Conservation (phyloP, 1,140 invertebrate genomes). For the Frieseomelitta varia region DNA sequence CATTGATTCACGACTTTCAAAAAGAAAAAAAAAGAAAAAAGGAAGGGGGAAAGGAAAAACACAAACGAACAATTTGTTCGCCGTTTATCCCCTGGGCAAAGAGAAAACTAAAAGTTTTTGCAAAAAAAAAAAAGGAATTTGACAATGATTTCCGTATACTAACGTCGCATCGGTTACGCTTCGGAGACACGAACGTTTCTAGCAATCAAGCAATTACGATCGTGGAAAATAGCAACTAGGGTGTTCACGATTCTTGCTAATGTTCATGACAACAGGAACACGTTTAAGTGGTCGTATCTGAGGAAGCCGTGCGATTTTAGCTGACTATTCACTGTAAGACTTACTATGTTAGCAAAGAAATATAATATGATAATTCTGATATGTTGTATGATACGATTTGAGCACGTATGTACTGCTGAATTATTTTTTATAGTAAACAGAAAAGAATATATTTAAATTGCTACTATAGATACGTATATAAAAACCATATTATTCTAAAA, state of each 20-base stretch:
- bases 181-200: neutral
- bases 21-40: too few relatives aligned
- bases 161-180: slow-evolving; percentile 22
- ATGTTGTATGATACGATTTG: too few relatives aligned
- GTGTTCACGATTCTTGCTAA: neutral
- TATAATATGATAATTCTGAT: neutral
- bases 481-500: too few relatives aligned
- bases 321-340: too few relatives aligned
- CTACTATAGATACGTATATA: too few relatives aligned
- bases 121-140: neutral
- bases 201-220: slow-evolving; percentile 8
- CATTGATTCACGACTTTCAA: neutral
- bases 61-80: too few relatives aligned
- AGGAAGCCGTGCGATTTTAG: neutral
- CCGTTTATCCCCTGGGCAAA: too few relatives aligned
- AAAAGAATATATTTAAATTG: too few relatives aligned
- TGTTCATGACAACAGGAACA: neutral
- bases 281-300: neutral
- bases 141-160: neutral
- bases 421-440: neutral
- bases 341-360: neutral
- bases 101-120: too few relatives aligned
- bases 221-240: neutral
- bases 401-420: neutral
- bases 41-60: too few relatives aligned